These are phyloP conservation scores for Colletes gigas DNA, from an alignment of 1,140 invertebrate species.

Conservation along the genomic window DNA sequence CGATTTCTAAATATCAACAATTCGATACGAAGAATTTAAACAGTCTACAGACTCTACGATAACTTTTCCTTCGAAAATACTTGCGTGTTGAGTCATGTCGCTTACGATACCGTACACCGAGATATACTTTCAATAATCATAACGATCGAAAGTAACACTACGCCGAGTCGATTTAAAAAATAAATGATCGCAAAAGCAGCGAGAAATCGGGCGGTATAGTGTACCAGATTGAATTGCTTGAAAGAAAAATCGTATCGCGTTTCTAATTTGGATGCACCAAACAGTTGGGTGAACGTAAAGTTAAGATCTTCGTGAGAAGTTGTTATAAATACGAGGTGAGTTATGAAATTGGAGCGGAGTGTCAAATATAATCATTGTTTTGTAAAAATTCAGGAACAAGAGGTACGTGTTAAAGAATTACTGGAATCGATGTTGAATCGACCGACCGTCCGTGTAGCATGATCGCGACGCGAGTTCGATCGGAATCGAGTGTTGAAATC, in stretches of 20 bases:
- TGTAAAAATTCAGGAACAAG: too few species aligned
- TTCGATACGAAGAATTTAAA: neutral
- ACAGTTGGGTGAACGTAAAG: too few species aligned
- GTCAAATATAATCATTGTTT: too few species aligned
- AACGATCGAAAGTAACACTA: neutral
- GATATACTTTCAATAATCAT: slow-evolving; percentile 17
- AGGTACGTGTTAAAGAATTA: too few species aligned
- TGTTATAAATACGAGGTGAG: too few species aligned
- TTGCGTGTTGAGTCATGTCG: slow-evolving; percentile 23
- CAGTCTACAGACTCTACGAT: neutral
- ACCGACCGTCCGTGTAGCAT: too few species aligned
- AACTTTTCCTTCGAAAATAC: slow-evolving; percentile 20
- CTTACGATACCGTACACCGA: neutral
- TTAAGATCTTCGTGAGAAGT: too few species aligned
- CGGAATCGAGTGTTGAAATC: neutral
- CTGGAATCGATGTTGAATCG: too few species aligned
- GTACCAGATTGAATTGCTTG: neutral
- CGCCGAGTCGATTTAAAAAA: neutral
- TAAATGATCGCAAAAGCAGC: slow-evolving; percentile 22
- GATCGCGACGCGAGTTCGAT: too few species aligned
- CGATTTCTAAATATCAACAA: neutral
- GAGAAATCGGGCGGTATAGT: neutral
- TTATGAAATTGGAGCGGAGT: too few species aligned
- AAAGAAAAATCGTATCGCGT: too few species aligned
- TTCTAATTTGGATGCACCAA: too few species aligned